Evolutionary conservation across 2,113 vertebrate genomes (phyloP), one percentile per base, ranked within the genome.

Genomic region (Gopherus evgoodei): DNA sequence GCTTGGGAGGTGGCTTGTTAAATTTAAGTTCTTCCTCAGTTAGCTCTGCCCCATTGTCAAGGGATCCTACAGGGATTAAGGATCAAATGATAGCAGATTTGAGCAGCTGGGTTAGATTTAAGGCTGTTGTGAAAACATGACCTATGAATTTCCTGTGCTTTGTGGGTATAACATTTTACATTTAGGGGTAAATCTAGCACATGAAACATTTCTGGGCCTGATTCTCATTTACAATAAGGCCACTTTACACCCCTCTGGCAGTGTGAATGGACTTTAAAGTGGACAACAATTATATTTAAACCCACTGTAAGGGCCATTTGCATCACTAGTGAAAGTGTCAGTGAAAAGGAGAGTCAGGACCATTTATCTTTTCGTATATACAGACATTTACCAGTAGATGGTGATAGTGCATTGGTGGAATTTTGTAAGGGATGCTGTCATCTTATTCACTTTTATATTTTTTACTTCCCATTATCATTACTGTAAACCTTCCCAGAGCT

Each of bases 381-480:
- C 16, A 2, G 11, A 17, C 38, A 86, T 81, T 86, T 82, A 87
- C 81, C 97, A 96, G 94, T 52, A 97, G 97, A 91, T 97, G 97
- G 97, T 95, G 96, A 96, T 96, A 86, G 96, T 93, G 91, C 76
- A 53, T 29, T 81, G 76, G 56, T 42, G 89, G 96, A 95, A 78
- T 50, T 86, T 25, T 75, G 76, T 21, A 21, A 49, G n/a, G 85
- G 47, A 25, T 44, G 1, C 8, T 2, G 38, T 38, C 11, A 62
- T 35, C 59, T 62, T 81, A 44, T 52, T 78, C 62, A 2, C 1
- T 75, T 42, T 56, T 29, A 52, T 3, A 7, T 62, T 78, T 94
- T 89, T 75, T 76, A 11, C 57, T 83, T 87, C 38, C 38, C 27
- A 47, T 38, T 53, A 78, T 13, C 59, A 65, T 59, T 54, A 47